A percentile compares a stretch with the other conserved stretches of the same genome.
Conservation (phyloP, 1,140 invertebrate species). For the Drosophila simulans region DNA sequence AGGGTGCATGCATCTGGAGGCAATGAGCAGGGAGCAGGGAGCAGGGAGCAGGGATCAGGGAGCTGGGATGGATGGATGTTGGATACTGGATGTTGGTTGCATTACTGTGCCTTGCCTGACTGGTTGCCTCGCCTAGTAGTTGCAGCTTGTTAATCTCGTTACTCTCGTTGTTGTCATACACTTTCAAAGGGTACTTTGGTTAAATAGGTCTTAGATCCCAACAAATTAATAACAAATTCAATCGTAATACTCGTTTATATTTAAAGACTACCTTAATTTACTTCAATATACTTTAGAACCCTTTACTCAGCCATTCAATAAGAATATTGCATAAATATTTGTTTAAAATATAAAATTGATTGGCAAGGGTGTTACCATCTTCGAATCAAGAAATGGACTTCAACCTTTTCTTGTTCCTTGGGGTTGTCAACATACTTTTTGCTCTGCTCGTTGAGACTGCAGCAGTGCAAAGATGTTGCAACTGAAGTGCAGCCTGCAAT, state of each 20-base stretch:
- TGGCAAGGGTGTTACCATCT: neutral
- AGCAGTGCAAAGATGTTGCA: slow-evolving; percentile 43
- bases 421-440: slow-evolving; percentile 75
- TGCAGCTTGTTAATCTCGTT: slow-evolving; percentile 77
- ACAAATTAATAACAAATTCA: too few relatives aligned
- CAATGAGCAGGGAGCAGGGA: slow-evolving; percentile 13
- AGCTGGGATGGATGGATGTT: slow-evolving; percentile 9
- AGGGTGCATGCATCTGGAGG: slow-evolving; percentile 17
- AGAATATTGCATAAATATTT: too few relatives aligned
- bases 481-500: slow-evolving; percentile 64
- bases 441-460: slow-evolving; percentile 61
- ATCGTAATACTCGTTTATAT: too few relatives aligned
- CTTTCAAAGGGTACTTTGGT: neutral
- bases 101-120: slow-evolving; percentile 46
- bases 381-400: neutral
- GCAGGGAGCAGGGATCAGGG: slow-evolving; percentile 22
- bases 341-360: neutral
- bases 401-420: slow-evolving; percentile 33
- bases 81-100: slow-evolving; percentile 32
- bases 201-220: neutral
- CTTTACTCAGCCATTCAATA: too few relatives aligned
- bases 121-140: slow-evolving; percentile 72
- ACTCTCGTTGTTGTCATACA: slow-evolving; percentile 38
- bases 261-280: too few relatives aligned
- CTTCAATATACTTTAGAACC: too few relatives aligned